Percentiles rank a stretch among this genome's conserved stretches.
Conservation (phyloP, 1,140 invertebrate species). For the Lepidotrigona ventralis region DNA sequence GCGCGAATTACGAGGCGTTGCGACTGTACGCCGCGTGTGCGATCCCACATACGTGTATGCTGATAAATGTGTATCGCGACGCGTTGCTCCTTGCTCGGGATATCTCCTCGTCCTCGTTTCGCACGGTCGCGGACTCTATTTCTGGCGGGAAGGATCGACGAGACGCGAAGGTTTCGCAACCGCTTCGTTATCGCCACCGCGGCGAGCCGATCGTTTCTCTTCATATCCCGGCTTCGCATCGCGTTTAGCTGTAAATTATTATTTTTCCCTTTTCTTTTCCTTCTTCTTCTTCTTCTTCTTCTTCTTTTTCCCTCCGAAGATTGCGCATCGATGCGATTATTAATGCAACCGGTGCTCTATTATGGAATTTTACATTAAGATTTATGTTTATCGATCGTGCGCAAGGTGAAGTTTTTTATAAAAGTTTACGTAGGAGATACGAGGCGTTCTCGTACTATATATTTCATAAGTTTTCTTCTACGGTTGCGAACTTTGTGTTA, state of each 20-base stretch:
- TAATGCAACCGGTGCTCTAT: neutral
- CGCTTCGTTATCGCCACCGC: neutral
- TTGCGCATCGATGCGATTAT: neutral
- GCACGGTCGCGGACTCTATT: constrained; percentile 6
- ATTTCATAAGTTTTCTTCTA: neutral
- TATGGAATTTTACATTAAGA: neutral
- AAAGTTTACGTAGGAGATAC: neutral
- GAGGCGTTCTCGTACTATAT: neutral
- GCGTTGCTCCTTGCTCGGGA: constrained; percentile 22
- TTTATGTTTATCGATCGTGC: neutral
- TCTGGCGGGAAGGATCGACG: constrained; percentile 12
- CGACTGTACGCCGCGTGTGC: constrained; percentile 20
- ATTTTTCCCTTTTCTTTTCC: too few species aligned
- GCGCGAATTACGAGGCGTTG: constrained; percentile 52
- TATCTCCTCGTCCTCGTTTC: constrained; percentile 37
- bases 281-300: too few species aligned
- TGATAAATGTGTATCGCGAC: constrained; percentile 44
- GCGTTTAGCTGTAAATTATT: neutral
- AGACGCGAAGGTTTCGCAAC: neutral
- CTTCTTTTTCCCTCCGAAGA: too few species aligned
- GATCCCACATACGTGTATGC: neutral
- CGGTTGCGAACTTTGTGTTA: neutral
- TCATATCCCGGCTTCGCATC: neutral
- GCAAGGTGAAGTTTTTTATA: neutral
- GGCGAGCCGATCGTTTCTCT: neutral